Conservation (phyloP, 2,888 invertebrate species). For the Allolobophora icterica region DNA sequence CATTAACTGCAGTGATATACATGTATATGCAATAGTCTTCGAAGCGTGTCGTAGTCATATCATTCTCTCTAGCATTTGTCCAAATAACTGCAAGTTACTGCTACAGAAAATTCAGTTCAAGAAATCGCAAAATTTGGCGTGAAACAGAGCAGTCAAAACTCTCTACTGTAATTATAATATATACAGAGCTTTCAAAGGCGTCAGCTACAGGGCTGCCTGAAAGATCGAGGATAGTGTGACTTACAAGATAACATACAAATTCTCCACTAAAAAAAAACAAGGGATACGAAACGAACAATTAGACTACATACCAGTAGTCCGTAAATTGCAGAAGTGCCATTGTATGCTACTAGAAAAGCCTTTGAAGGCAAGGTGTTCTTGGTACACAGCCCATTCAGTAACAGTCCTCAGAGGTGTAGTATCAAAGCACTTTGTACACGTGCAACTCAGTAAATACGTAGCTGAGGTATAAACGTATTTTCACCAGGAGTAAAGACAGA, state of each 20-base stretch:
- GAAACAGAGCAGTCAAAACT: background rate
- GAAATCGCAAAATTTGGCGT: background rate
- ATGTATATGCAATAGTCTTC: background rate
- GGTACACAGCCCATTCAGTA: background rate
- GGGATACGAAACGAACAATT: background rate
- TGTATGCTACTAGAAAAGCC: background rate
- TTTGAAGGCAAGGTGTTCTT: background rate
- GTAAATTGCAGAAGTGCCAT: background rate
- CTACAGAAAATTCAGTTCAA: background rate
- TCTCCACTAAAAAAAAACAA: background rate
- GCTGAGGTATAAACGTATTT: too few relatives aligned
- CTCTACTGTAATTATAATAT: background rate
- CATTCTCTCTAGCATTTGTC: background rate
- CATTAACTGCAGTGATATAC: background rate
- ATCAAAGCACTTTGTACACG: too few relatives aligned
- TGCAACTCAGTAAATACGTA: too few relatives aligned
- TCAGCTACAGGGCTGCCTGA: background rate
- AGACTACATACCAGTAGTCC: background rate
- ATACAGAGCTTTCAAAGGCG: background rate
- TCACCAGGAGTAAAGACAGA: too few relatives aligned
- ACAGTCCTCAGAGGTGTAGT: background rate
- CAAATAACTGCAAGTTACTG: background rate
- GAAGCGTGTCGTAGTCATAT: background rate
- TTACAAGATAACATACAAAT: slow-evolving; percentile 10
- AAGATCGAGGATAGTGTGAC: background rate